Evolutionary conservation across 2,797 vertebrate species (phyloP).

Genomic region (Pelobates cultripes): DNA sequence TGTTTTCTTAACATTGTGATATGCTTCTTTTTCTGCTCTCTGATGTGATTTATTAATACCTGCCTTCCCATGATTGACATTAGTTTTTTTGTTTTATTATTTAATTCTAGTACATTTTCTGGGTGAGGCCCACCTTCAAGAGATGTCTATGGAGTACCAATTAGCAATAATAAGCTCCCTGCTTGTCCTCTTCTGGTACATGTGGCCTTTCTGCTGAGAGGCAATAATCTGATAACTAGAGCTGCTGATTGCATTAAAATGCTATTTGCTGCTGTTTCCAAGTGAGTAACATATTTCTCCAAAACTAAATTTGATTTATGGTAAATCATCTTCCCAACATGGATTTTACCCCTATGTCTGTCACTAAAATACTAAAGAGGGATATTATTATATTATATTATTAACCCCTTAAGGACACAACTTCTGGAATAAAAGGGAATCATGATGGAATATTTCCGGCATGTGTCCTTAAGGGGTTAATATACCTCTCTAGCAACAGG

Average conservation of each 20-base stretch:
- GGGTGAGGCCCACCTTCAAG: slow-evolving; percentile 14
- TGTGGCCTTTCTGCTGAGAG: slow-evolving; percentile 75
- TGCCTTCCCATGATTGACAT: background rate
- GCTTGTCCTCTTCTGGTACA: slow-evolving; percentile 80
- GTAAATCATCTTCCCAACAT: slow-evolving; percentile 23
- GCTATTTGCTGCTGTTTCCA: slow-evolving; percentile 83
- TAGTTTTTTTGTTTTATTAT: background rate
- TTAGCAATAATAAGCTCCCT: slow-evolving; percentile 87
- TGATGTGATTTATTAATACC: no score
- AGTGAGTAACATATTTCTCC: slow-evolving; percentile 77
- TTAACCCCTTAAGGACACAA: no score
- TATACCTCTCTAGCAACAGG: no score
- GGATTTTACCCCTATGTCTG: no score
- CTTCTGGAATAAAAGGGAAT: no score
- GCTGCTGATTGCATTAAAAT: slow-evolving; percentile 91
- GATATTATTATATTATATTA: no score
- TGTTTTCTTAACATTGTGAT: no score
- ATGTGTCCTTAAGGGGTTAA: no score
- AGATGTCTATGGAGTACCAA: slow-evolving; percentile 81
- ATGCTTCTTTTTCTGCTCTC: no score
- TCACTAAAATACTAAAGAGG: no score
- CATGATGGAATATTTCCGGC: no score
- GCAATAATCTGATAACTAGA: slow-evolving; percentile 89
- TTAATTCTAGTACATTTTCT: background rate
- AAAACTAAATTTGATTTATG: slow-evolving; percentile 66